A percentile compares a stretch with the other conserved stretches of the same genome.
Conservation (phyloP, 1,140 invertebrate genomes). For the Macrotrachela quadricornifera region DNA sequence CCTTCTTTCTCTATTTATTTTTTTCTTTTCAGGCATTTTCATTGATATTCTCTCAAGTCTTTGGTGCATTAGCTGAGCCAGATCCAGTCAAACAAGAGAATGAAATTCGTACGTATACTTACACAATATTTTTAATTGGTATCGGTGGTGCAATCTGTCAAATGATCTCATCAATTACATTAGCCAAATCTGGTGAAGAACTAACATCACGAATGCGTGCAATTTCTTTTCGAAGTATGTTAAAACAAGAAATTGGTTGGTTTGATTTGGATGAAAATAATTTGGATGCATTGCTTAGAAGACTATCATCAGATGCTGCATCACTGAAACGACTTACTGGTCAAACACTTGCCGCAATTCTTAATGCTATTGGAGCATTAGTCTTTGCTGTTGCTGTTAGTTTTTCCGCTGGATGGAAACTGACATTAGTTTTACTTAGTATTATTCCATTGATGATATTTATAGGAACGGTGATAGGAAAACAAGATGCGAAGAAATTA, state of each 20-base stretch:
- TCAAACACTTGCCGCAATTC: constrained; percentile 23
- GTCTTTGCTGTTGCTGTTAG: constrained; percentile 45
- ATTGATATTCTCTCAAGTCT: constrained; percentile 45
- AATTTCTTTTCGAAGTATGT: constrained; percentile 39
- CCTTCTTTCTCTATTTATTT: constrained; percentile 40
- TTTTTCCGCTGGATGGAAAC: constrained; percentile 53
- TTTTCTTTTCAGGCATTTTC: constrained; percentile 39
- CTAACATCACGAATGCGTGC: constrained; percentile 44
- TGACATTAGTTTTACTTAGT: constrained; percentile 53
- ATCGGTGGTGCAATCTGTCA: too few species aligned
- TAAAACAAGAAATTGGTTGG: constrained; percentile 34
- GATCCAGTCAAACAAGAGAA: constrained; percentile 36
- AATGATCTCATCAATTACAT: too few species aligned
- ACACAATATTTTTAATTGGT: too few species aligned
- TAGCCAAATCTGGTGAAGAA: constrained; percentile 38
- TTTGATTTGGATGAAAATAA: constrained; percentile 35
- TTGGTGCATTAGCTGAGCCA: constrained; percentile 16
- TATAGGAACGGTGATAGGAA: constrained; percentile 24
- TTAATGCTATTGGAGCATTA: constrained; percentile 32
- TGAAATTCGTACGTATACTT: constrained; percentile 26
- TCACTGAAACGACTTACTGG: constrained; percentile 37
- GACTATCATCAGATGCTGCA: constrained; percentile 36
- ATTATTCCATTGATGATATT: constrained; percentile 41
- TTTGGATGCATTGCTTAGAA: constrained; percentile 33
- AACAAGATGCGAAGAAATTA: neutral